A percentile compares a stretch with the other conserved stretches of the same genome.
phyloP scores from a whole-genome alignment of 2,113 vertebrate genomes.

The Caretta caretta region DNA sequence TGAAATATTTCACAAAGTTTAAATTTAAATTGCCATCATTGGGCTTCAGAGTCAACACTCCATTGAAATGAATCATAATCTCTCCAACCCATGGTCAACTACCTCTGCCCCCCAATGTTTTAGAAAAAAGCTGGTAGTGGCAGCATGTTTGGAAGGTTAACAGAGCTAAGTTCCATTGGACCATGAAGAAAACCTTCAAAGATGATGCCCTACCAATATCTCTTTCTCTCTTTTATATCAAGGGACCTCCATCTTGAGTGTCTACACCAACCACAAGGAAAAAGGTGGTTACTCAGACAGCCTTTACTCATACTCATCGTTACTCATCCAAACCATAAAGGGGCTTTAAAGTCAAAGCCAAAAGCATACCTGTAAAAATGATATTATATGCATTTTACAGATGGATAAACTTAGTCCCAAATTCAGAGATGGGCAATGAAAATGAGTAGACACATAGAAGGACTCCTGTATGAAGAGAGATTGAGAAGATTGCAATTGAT shows the following conservation, averaged over 20 bases:
- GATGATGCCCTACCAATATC: neutral
- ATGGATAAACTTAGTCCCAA: neutral
- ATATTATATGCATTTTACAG: neutral
- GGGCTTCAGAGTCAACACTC: constrained; percentile 23
- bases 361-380: neutral
- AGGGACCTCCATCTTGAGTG: neutral
- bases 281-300: neutral
- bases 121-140: constrained; percentile 47
- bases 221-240: neutral
- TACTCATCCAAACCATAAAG: neutral
- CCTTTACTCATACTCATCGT: neutral
- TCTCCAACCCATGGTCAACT: constrained; percentile 18
- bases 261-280: neutral
- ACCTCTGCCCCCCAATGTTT: constrained; percentile 29
- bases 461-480: neutral
- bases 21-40: constrained; percentile 36
- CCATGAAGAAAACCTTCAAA: neutral
- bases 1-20: constrained; percentile 44
- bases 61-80: constrained; percentile 23
- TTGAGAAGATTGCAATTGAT: neutral
- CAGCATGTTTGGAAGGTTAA: constrained; percentile 34
- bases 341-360: neutral
- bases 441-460: neutral
- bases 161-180: neutral
- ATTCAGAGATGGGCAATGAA: neutral